Percentiles rank a stretch among this genome's conserved stretches.
phyloP scores from a whole-genome alignment of 1,140 invertebrate genomes.

The Cydia amplana region DNA sequence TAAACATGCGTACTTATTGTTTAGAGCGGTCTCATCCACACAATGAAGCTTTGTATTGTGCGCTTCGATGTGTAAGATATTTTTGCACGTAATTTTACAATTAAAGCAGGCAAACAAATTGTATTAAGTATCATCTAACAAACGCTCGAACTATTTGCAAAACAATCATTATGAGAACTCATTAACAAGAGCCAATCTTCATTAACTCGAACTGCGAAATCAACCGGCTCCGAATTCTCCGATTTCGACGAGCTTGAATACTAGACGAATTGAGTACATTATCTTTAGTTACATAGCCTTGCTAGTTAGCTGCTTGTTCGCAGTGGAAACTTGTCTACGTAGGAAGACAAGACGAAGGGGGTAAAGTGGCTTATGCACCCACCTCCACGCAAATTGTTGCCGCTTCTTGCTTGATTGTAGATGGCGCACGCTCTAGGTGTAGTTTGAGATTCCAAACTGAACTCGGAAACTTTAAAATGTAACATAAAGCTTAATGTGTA shows the following conservation, averaged over 20 bases:
- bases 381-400: constrained; percentile 47
- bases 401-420: constrained; percentile 45
- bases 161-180: not conserved
- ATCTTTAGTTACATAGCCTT: constrained; percentile 44
- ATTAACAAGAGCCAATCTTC: constrained; percentile 19
- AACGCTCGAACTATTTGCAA: not conserved
- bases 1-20: no score
- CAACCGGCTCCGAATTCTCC: constrained; percentile 16
- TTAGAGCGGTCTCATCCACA: no score
- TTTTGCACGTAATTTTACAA: not conserved
- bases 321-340: constrained; percentile 49
- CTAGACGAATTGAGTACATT: constrained; percentile 50
- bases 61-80: no score
- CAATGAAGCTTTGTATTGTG: no score
- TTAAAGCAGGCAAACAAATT: not conserved
- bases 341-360: constrained; percentile 42
- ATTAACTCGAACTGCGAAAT: constrained; percentile 1
- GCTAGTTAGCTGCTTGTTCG: constrained; percentile 47
- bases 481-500: not conserved
- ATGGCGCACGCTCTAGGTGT: not conserved
- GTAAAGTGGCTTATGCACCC: constrained; percentile 46
- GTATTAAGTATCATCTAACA: not conserved
- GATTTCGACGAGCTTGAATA: constrained; percentile 39
- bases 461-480: not conserved
- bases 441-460: constrained; percentile 11